phyloP scores from a whole-genome alignment of 2,113 vertebrate genomes.

The Pterocles gutturalis region DNA sequence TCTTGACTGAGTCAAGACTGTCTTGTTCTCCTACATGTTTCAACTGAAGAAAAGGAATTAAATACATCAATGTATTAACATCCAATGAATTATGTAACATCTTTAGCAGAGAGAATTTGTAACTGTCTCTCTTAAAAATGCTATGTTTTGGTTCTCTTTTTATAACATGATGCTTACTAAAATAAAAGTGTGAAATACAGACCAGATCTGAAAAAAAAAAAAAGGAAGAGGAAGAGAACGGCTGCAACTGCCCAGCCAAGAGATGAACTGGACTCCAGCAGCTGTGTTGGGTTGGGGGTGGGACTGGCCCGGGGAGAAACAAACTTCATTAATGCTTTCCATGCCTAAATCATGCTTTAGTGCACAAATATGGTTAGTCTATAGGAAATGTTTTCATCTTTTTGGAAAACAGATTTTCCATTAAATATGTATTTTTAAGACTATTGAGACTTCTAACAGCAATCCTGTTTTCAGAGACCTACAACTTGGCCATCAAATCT shows the following conservation, averaged over 20 bases:
- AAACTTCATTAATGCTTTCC: background rate
- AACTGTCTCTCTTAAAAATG: background rate
- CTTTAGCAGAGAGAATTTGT: slow-evolving; percentile 41
- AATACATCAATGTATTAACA: slow-evolving; percentile 1
- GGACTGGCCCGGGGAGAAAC: background rate
- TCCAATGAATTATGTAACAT: slow-evolving; percentile 50
- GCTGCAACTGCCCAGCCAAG: background rate
- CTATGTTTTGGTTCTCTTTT: slow-evolving; percentile 21
- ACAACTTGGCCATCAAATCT: slow-evolving; percentile 47
- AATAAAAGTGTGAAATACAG: background rate
- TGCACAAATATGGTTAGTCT: slow-evolving; percentile 38
- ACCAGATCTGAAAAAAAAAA: background rate
- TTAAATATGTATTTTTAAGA: slow-evolving; percentile 40
- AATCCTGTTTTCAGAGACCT: slow-evolving; percentile 21
- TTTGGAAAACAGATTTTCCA: background rate
- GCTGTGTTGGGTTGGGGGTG: accelerated
- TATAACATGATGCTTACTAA: background rate
- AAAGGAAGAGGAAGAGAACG: background rate
- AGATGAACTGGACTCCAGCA: accelerated
- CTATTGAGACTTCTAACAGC: background rate
- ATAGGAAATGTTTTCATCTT: slow-evolving; percentile 47
- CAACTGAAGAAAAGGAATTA: slow-evolving; percentile 12
- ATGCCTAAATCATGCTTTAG: background rate
- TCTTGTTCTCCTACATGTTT: background rate
- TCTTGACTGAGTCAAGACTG: background rate